phyloP scores from a whole-genome alignment of 2,797 vertebrate species.

The Threskiornis aethiopicus region DNA sequence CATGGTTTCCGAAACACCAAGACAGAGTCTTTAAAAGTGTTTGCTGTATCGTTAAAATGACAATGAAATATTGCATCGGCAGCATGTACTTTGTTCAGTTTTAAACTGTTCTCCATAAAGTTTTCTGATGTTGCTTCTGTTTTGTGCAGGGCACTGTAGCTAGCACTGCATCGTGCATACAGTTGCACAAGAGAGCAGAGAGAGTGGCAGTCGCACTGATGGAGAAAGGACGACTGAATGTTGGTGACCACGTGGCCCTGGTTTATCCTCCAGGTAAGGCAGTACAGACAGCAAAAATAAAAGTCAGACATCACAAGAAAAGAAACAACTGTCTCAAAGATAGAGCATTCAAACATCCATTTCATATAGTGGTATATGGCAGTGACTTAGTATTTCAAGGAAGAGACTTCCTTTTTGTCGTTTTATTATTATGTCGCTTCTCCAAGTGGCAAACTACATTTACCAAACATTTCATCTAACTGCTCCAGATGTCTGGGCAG shows the following conservation, averaged over 20 bases:
- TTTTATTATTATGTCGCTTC: not conserved
- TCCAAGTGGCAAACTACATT: not conserved
- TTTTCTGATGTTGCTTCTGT: not conserved
- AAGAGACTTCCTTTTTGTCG: not conserved
- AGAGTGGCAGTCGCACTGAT: constrained; percentile 86
- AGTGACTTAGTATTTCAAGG: not conserved
- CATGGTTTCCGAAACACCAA: not conserved
- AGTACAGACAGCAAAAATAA: not conserved
- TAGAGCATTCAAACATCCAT: not conserved
- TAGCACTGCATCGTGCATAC: constrained; percentile 89
- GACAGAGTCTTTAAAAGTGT: not conserved
- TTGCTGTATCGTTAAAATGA: not conserved
- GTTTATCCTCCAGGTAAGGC: constrained; percentile 89
- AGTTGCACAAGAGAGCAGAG: constrained; percentile 93
- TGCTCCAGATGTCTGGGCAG: not conserved
- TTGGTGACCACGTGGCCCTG: constrained; percentile 92
- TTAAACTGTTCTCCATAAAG: not conserved
- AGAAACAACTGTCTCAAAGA: not conserved
- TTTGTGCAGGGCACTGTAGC: constrained; percentile 86
- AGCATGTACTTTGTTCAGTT: not conserved
- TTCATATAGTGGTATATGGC: not conserved
- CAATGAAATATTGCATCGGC: not conserved
- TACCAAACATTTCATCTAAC: not conserved
- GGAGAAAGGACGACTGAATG: constrained; percentile 86
- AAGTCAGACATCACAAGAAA: not conserved